Evolutionary conservation across 2,113 vertebrate species (phyloP), one percentile per base, ranked within the genome.

Genomic region (Syngnathus typhle): DNA sequence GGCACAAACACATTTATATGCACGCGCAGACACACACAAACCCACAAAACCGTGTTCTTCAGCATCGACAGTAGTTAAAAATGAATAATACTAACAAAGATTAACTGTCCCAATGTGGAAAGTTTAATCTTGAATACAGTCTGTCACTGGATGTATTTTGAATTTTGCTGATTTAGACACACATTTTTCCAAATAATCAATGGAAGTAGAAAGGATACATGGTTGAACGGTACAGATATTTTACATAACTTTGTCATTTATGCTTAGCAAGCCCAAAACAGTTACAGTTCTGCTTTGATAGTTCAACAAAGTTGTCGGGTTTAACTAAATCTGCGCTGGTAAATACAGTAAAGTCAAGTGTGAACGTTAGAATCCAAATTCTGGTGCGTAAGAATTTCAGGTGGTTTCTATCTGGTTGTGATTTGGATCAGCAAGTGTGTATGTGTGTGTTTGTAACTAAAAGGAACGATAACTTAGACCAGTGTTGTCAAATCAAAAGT

Each of bases 1-100:
- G 60, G 65, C 66, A 73, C 38, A 2, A 66, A 21, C 68, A 23
- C 67, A 55, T 67, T n/a, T 46, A 21, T 58, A 64, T 63, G 39
- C 55, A 6, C 41, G 43, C 52, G 39, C 60, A 32, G 2, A 32
- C 27, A 32, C 27, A 32, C 27, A 32, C 27, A 44, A 64, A 46
- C 63, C 46, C 16, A 44, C 13, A 27, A 3, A 44, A 41, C 38
- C 5, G 41, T 27, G n/a, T 62, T 41, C 8, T 60, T 18, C 37
- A 39, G 18, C n/a, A 43, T 41, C 9, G 8, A 62, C 41, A 5
- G 5, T 44, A 41, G 6, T 23, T 23, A 10, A 39, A 41, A 61
- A 61, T 4, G 27, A 58, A 13, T 16, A 36, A 15, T 16, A 55
- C 21, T 5, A 12, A 23, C n/a, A 27, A 10, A 55, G 9, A 55